These are phyloP conservation scores for Drosophila malerkotliana DNA, from an alignment of 1,140 invertebrate species.

Conservation along the genomic window DNA sequence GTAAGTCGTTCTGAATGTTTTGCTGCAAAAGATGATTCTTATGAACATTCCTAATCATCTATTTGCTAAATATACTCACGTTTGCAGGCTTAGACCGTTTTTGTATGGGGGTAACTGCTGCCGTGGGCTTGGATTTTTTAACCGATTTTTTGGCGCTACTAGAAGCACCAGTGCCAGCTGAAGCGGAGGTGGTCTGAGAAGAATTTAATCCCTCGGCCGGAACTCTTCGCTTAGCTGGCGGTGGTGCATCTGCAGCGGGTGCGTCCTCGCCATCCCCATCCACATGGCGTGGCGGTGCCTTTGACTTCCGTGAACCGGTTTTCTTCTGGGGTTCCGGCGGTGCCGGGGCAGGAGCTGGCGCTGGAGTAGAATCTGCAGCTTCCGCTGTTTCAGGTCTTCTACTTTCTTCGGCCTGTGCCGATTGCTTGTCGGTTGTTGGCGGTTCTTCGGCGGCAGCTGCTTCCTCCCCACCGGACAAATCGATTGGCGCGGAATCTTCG, in stretches of 20 bases:
- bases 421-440: background rate
- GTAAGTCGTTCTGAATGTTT: conserved; percentile 76
- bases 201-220: conserved; percentile 50
- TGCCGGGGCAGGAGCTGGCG: background rate
- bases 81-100: conserved; percentile 46
- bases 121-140: conserved; percentile 67
- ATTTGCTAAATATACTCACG: conserved; percentile 31
- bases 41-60: background rate
- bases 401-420: background rate
- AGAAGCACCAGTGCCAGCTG: background rate
- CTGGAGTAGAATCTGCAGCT: background rate
- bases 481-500: conserved; percentile 81
- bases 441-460: background rate
- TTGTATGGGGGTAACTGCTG: conserved; percentile 68
- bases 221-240: conserved; percentile 55
- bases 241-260: conserved; percentile 17
- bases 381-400: background rate
- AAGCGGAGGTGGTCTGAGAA: background rate
- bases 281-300: conserved; percentile 86
- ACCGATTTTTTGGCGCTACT: conserved; percentile 41
- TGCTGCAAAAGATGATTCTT: conserved; percentile 1
- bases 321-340: conserved; percentile 20
- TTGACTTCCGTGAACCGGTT: conserved; percentile 89
- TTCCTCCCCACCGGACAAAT: conserved; percentile 57
- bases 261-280: conserved; percentile 59